phyloP scores from a whole-genome alignment of 2,113 vertebrate genomes.

The Butorides virescens region DNA sequence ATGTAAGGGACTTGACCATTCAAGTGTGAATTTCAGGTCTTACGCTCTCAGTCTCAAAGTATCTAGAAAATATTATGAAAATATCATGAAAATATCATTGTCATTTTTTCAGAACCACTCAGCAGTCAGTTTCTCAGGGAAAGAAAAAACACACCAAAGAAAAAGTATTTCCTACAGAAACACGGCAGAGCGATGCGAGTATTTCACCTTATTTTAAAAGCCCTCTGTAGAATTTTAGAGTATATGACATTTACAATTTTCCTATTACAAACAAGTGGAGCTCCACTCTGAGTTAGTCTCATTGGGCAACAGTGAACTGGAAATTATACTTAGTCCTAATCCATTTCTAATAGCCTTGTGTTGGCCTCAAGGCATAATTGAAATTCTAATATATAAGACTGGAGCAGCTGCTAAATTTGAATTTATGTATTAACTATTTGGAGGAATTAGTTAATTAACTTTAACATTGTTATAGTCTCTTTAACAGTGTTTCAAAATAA shows the following conservation, averaged over 20 bases:
- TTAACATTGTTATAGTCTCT: slow-evolving; percentile 72
- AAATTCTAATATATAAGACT: slow-evolving; percentile 55
- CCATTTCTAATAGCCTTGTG: slow-evolving; percentile 51
- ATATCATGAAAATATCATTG: background rate
- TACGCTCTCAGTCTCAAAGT: background rate
- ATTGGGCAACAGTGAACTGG: slow-evolving; percentile 34
- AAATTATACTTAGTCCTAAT: slow-evolving; percentile 45
- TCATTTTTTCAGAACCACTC: background rate
- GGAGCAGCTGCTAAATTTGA: slow-evolving; percentile 60
- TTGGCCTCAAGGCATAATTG: slow-evolving; percentile 31
- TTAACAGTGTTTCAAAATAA: slow-evolving; percentile 73
- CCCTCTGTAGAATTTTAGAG: background rate
- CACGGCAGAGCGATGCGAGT: background rate
- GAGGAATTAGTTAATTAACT: slow-evolving; percentile 75
- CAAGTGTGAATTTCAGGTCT: background rate
- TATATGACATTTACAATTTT: slow-evolving; percentile 20
- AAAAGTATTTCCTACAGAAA: background rate
- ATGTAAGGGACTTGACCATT: background rate
- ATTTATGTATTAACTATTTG: slow-evolving; percentile 64
- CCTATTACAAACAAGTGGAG: background rate
- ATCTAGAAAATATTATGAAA: background rate
- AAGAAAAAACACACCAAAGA: background rate
- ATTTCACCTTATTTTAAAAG: background rate
- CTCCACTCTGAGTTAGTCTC: background rate
- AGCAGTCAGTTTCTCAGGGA: background rate